Evolutionary conservation across 1,140 invertebrate genomes (phyloP).

Genomic region (Heliothis subflexa): DNA sequence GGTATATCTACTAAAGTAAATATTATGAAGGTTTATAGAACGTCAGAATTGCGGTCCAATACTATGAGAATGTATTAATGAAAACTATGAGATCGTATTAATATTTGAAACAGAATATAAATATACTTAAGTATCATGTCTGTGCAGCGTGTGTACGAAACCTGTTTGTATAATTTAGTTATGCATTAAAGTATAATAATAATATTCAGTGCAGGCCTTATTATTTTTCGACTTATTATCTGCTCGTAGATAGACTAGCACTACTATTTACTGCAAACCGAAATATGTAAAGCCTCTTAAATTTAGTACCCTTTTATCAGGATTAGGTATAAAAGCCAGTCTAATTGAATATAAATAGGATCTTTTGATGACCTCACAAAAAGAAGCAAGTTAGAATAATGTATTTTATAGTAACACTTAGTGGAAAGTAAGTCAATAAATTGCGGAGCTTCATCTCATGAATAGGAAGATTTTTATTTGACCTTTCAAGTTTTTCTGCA

Average conservation of each 20-base stretch:
- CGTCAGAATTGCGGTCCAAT: background rate
- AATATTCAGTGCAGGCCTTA: background rate
- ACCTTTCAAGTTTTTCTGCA: background rate
- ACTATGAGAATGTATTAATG: background rate
- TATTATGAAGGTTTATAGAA: background rate
- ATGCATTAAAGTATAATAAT: background rate
- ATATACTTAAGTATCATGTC: background rate
- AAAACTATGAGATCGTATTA: background rate
- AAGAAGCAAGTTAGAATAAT: too few relatives aligned
- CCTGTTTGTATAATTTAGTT: background rate
- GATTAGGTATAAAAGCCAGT: too few relatives aligned
- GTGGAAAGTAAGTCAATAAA: too few relatives aligned
- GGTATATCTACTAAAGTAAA: background rate
- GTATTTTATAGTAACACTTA: too few relatives aligned
- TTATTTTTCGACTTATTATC: background rate
- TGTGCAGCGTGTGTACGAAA: background rate
- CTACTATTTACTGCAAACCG: background rate
- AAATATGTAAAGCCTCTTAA: slow-evolving; percentile 16
- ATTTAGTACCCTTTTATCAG: slow-evolving; percentile 13
- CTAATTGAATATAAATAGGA: background rate
- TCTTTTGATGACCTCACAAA: background rate
- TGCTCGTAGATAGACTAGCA: background rate
- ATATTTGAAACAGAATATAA: too few relatives aligned
- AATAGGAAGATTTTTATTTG: background rate
- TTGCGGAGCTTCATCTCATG: background rate